Evolutionary conservation across 2,888 invertebrate genomes (phyloP), one percentile per base, ranked within the genome.

Genomic region (Acrocyrtus sp.): DNA sequence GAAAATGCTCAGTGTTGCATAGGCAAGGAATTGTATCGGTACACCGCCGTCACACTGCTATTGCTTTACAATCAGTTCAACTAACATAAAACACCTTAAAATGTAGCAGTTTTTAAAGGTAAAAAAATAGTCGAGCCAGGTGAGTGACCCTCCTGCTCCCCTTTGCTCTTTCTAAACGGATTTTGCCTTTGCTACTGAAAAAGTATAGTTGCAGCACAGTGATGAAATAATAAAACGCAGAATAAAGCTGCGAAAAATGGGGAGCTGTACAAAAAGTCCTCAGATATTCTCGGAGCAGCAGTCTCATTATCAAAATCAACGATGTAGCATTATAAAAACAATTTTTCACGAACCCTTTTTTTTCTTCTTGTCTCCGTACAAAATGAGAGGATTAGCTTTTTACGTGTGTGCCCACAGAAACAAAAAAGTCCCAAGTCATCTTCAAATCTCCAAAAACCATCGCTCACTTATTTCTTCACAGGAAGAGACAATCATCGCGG

Each of bases 131-230:
- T 48, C 41, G 39, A 56, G 57, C 58, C 60, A 74, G 74, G 68
- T 74, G 74, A 74, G 57, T 74, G 74, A 74, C 74, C 74, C 74
- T 68, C 47, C 58, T 45, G 5, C 34, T 12, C 34, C 34, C 34
- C 12, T n/a, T 5, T 34, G 34, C 34, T 34, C 5, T 34, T n/a
- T n/a, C n/a, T n/a, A n/a, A n/a, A n/a, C n/a, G n/a, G n/a, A n/a
- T n/a, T n/a, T n/a, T n/a, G n/a, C n/a, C n/a, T n/a, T n/a, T n/a
- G n/a, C n/a, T n/a, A n/a, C n/a, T n/a, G n/a, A n/a, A n/a, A 34
- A 12, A 12, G 34, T 8, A 34, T 34, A 5, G 6, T 34, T 8
- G 12, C 34, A 8, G 34, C 34, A 34, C 5, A 34, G 34, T 8
- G 12, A 34, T 34, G 34, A 8, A 34, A 8, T 34, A 34, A 34